These are phyloP conservation scores for Sylvia borin DNA, from an alignment of 2,797 vertebrate genomes.

Conservation along the genomic window DNA sequence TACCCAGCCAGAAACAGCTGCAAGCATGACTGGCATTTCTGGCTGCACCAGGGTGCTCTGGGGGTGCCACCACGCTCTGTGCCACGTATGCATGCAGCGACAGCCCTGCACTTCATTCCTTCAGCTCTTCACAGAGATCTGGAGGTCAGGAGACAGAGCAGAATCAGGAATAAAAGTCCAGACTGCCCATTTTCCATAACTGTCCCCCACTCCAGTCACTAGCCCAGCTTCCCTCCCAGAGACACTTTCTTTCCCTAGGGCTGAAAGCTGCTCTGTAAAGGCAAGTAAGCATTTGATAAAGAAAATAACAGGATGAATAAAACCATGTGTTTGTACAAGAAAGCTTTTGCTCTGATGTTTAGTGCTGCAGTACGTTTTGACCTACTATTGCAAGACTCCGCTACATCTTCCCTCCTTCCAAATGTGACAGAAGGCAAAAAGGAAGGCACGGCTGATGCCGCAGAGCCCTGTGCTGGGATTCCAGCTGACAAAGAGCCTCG, in stretches of 20 bases:
- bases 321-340: conserved; percentile 29
- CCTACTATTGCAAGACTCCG: conserved; percentile 65
- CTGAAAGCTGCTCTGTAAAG: conserved; percentile 10
- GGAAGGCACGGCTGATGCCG: background rate
- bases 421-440: conserved; percentile 56
- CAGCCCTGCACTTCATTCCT: background rate
- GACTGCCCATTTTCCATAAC: background rate
- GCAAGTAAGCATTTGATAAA: conserved; percentile 36
- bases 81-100: background rate
- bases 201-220: background rate
- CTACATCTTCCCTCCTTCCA: conserved; percentile 60
- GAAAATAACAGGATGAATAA: conserved; percentile 60
- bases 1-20: background rate
- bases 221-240: background rate
- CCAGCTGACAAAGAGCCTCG: conserved; percentile 43
- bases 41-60: background rate
- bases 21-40: background rate
- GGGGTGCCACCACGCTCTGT: background rate
- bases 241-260: background rate
- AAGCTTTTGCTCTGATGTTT: conserved; percentile 58
- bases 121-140: background rate
- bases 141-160: background rate
- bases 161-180: background rate
- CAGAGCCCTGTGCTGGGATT: conserved; percentile 28
- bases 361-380: conserved; percentile 56